Evolutionary conservation across 2,797 vertebrate genomes (phyloP).

Genomic region (Argyrosomus regius): DNA sequence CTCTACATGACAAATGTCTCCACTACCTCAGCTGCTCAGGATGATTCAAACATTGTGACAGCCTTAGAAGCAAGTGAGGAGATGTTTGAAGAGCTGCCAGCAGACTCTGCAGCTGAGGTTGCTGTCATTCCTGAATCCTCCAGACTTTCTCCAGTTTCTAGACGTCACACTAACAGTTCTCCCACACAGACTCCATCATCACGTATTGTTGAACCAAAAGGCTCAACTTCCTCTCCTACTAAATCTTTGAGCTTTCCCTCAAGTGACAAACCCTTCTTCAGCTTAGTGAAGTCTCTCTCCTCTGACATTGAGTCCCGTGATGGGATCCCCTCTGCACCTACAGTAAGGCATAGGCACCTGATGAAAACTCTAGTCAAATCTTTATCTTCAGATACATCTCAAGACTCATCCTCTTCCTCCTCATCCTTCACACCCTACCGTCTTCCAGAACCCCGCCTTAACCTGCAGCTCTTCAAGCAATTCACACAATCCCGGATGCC

Average conservation of each 20-base stretch:
- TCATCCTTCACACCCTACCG: constrained; percentile 81
- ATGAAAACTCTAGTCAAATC: constrained; percentile 98
- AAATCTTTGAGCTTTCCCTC: constrained; percentile 88
- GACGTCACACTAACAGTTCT: constrained; percentile 72
- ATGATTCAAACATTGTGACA: constrained; percentile 90
- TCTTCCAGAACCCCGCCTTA: constrained; percentile 92
- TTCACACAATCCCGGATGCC: constrained; percentile 93
- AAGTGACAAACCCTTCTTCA: constrained; percentile 90
- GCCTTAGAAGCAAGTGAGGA: constrained; percentile 95
- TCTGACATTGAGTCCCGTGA: constrained; percentile 92
- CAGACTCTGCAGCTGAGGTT: constrained; percentile 68
- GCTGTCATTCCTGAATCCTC: constrained; percentile 66
- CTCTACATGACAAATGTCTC: constrained; percentile 75
- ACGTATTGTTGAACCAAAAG: constrained; percentile 56
- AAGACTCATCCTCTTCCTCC: constrained; percentile 85
- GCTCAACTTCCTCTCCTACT: constrained; percentile 83
- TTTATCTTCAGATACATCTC: constrained; percentile 94
- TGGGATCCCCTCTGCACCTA: constrained; percentile 66
- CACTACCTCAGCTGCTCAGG: constrained; percentile 77
- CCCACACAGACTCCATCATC: constrained; percentile 68
- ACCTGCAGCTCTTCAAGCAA: constrained; percentile 96
- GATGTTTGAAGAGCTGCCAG: constrained; percentile 85
- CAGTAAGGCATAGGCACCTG: constrained; percentile 89
- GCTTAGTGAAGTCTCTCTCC: constrained; percentile 92
- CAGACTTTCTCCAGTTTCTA: constrained; percentile 60